Percentiles rank a stretch among this genome's conserved stretches.
phyloP scores from a whole-genome alignment of 2,113 vertebrate species.

The Paedocypris sp. region DNA sequence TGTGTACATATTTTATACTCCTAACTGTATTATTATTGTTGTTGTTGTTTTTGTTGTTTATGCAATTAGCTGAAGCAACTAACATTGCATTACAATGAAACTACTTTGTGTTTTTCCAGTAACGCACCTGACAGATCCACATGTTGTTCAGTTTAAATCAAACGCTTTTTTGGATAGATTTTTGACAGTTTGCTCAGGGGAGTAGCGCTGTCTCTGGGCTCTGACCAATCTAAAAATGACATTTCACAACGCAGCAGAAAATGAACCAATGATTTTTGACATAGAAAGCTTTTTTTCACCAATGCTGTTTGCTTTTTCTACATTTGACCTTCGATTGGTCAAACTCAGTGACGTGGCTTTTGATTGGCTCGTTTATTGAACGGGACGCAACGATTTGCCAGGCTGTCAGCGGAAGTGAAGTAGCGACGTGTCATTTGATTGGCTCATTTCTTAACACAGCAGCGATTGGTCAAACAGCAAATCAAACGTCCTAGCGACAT shows the following conservation, averaged over 20 bases:
- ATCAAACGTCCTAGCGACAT: no score
- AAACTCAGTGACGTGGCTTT: not conserved
- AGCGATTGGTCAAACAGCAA: slow-evolving; percentile 1
- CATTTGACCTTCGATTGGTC: not conserved
- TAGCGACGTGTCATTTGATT: no score
- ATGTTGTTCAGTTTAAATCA: no score
- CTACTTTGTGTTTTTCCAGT: no score
- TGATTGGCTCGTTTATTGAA: slow-evolving; percentile 47
- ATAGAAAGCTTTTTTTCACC: not conserved
- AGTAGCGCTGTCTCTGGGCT: not conserved
- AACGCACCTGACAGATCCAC: no score
- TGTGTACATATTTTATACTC: no score
- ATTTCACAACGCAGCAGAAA: slow-evolving; percentile 7
- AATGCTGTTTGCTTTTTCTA: not conserved
- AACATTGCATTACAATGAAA: no score
- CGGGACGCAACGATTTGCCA: slow-evolving; percentile 16
- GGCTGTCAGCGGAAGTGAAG: no score
- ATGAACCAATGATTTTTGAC: not conserved
- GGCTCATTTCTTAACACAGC: no score
- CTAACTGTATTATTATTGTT: no score
- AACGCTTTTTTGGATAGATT: not conserved
- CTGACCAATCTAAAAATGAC: not conserved
- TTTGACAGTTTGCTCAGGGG: not conserved
- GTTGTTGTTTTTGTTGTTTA: no score
- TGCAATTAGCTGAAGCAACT: no score